These are phyloP conservation scores for Oxystoma pomonae DNA, from an alignment of 2,888 invertebrate species.

Conservation along the genomic window DNA sequence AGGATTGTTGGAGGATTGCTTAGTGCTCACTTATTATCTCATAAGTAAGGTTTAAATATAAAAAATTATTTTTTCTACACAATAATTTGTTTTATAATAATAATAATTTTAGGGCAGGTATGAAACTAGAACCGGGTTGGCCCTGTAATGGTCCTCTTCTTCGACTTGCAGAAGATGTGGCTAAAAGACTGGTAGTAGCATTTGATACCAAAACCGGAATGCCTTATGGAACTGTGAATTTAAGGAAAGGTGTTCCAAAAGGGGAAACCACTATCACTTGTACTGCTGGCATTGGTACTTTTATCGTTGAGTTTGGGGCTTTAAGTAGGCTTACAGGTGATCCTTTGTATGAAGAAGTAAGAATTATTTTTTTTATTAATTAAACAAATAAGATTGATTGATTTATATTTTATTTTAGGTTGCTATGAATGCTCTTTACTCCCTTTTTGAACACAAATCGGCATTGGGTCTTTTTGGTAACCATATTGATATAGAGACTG, in stretches of 20 bases:
- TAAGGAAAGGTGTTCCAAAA: constrained; percentile 85
- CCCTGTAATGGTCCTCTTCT: constrained; percentile 95
- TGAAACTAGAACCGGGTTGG: constrained; percentile 87
- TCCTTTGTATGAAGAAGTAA: constrained; percentile 86
- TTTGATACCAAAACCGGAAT: constrained; percentile 90
- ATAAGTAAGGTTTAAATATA: constrained; percentile 52
- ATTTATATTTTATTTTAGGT: constrained; percentile 57
- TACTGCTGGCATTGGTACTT: constrained; percentile 97
- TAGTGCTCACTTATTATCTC: constrained; percentile 91
- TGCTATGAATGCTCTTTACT: constrained; percentile 86
- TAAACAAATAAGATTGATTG: constrained; percentile 1
- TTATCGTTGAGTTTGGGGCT: constrained; percentile 93
- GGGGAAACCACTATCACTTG: constrained; percentile 97
- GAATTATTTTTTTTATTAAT: constrained; percentile 26
- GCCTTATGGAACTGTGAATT: constrained; percentile 97
- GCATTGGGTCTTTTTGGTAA: constrained; percentile 90
- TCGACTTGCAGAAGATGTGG: constrained; percentile 91
- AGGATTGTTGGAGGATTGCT: constrained; percentile 94
- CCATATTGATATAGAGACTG: constrained; percentile 92
- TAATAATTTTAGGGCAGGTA: constrained; percentile 61
- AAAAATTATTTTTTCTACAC: neutral
- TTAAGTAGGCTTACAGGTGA: constrained; percentile 90
- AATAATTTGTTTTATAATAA: neutral
- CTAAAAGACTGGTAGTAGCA: constrained; percentile 83
- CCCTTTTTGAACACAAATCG: constrained; percentile 83